Percentiles rank a stretch among this genome's conserved stretches.
These are phyloP conservation scores for Pachyuromys duprasi DNA, from an alignment of 2,797 vertebrate species.

Conservation along the genomic window DNA sequence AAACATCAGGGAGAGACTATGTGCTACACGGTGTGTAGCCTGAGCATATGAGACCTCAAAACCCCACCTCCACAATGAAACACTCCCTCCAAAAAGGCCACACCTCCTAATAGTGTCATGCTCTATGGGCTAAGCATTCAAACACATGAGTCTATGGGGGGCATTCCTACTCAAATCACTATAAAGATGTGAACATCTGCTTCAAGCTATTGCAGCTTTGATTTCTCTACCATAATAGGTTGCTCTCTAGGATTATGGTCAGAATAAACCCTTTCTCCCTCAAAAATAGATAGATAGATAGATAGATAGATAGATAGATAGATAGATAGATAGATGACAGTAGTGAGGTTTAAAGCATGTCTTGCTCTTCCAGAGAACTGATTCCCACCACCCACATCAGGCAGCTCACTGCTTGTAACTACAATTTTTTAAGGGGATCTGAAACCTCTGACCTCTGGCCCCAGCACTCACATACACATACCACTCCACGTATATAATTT, in stretches of 20 bases:
- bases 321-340: background rate
- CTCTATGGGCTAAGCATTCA: too few species aligned
- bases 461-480: background rate
- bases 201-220: background rate
- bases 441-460: background rate
- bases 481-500: background rate
- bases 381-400: background rate
- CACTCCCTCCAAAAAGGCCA: too few species aligned
- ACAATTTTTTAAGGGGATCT: background rate
- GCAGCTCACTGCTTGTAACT: background rate
- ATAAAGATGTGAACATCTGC: background rate
- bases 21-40: too few species aligned
- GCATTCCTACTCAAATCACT: too few species aligned
- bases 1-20: too few species aligned
- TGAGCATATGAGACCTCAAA: too few species aligned
- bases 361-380: background rate
- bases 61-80: too few species aligned
- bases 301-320: background rate
- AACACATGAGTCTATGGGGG: too few species aligned
- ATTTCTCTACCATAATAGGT: background rate
- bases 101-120: too few species aligned
- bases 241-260: background rate
- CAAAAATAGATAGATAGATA: background rate
- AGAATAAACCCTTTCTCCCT: background rate
- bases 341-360: background rate